Evolutionary conservation across 2,113 vertebrate genomes (phyloP).

Genomic region (Melierax canorus): DNA sequence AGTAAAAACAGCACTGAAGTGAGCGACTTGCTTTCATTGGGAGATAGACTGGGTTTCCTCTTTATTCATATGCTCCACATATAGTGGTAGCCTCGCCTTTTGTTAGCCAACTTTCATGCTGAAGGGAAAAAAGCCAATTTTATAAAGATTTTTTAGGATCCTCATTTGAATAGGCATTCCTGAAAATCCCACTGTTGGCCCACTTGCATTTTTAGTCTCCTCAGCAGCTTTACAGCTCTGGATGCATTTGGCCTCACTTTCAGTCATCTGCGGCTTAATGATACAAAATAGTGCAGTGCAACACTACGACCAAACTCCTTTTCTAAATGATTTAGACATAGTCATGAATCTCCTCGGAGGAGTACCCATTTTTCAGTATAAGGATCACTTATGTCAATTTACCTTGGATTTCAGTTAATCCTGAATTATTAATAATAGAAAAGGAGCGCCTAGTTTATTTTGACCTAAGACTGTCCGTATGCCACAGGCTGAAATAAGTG

Average conservation of each 20-base stretch:
- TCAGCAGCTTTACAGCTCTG: neutral
- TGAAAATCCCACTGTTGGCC: conserved; percentile 2
- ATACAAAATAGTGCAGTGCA: neutral
- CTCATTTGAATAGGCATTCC: conserved; percentile 30
- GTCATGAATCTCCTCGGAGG: neutral
- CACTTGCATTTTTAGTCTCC: neutral
- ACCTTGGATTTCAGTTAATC: conserved; percentile 24
- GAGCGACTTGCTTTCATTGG: conserved; percentile 5
- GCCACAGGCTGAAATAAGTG: neutral
- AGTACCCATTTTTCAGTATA: neutral
- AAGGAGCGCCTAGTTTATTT: neutral
- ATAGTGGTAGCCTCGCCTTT: conserved; percentile 36
- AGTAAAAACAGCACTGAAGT: conserved; percentile 38
- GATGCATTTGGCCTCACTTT: neutral
- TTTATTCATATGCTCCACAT: conserved; percentile 38
- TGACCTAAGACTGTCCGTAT: neutral
- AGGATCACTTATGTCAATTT: conserved; percentile 5
- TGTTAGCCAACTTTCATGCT: conserved; percentile 33
- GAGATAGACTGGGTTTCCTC: conserved; percentile 46
- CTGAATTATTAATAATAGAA: conserved; percentile 13
- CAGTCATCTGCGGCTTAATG: neutral
- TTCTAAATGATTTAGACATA: neutral
- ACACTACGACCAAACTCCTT: neutral
- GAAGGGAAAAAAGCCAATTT: conserved; percentile 41
- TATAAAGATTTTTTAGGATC: neutral